phyloP scores from a whole-genome alignment of 2,888 invertebrate species.

The Morpho deidamia region DNA sequence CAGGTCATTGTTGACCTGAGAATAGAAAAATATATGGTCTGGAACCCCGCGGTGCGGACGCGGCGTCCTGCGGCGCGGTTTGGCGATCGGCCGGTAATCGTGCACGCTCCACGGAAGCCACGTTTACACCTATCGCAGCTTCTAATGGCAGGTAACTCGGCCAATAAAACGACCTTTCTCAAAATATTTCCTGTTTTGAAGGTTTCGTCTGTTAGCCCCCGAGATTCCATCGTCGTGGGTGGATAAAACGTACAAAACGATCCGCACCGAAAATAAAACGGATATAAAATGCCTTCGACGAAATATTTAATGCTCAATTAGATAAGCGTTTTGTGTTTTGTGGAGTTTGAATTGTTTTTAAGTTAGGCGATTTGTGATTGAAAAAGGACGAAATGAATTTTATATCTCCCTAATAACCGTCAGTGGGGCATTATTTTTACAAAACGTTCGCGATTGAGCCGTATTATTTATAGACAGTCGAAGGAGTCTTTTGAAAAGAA shows the following conservation, averaged over 20 bases:
- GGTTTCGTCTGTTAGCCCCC: slow-evolving; percentile 58
- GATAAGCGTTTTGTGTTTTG: slow-evolving; percentile 75
- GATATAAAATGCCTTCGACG: slow-evolving; percentile 74
- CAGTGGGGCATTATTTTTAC: slow-evolving; percentile 38
- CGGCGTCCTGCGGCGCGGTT: slow-evolving; percentile 60
- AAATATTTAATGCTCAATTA: slow-evolving; percentile 78
- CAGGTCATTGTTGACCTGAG: slow-evolving; percentile 61
- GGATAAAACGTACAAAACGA: slow-evolving; percentile 72
- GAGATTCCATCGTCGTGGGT: slow-evolving; percentile 71
- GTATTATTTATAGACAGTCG: slow-evolving; percentile 54
- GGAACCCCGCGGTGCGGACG: slow-evolving; percentile 50
- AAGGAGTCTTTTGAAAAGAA: slow-evolving; percentile 52
- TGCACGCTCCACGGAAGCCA: slow-evolving; percentile 63
- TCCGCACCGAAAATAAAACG: slow-evolving; percentile 67
- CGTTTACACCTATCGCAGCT: slow-evolving; percentile 72
- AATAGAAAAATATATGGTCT: slow-evolving; percentile 72
- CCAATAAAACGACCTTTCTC: slow-evolving; percentile 73
- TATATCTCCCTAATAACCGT: slow-evolving; percentile 14
- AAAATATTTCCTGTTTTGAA: slow-evolving; percentile 74
- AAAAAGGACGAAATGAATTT: slow-evolving; percentile 30
- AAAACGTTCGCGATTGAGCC: slow-evolving; percentile 30
- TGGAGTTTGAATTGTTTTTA: slow-evolving; percentile 68
- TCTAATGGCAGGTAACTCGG: slow-evolving; percentile 75
- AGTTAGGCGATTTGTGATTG: slow-evolving; percentile 53
- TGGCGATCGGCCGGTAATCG: slow-evolving; percentile 46